phyloP scores from a whole-genome alignment of 2,797 vertebrate species.

The Poecile montanus region DNA sequence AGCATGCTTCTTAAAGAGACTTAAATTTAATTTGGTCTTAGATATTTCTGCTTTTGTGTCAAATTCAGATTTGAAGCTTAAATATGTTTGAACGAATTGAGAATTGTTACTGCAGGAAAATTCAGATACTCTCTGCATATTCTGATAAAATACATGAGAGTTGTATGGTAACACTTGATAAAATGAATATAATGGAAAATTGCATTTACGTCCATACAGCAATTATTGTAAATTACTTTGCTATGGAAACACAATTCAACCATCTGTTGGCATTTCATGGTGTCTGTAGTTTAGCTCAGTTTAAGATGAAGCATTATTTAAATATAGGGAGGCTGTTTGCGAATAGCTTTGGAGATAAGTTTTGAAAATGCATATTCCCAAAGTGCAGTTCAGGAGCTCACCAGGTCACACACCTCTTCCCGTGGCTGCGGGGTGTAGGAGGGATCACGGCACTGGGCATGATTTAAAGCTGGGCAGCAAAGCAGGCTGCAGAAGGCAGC shows the following conservation, averaged over 20 bases:
- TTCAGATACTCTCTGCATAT: constrained; percentile 65
- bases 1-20: neutral
- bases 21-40: constrained; percentile 5
- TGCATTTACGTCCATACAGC: constrained; percentile 78
- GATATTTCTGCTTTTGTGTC: constrained; percentile 33
- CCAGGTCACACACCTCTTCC: neutral
- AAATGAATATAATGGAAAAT: constrained; percentile 81
- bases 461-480: neutral
- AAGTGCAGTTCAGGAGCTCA: neutral
- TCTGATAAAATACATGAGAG: constrained; percentile 72
- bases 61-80: constrained; percentile 61
- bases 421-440: neutral
- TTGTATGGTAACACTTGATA: constrained; percentile 79
- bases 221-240: constrained; percentile 85
- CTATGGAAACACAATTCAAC: constrained; percentile 83
- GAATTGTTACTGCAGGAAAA: constrained; percentile 60
- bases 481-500: neutral
- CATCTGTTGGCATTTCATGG: constrained; percentile 81
- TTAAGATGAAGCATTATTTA: constrained; percentile 75
- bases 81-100: constrained; percentile 45
- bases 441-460: neutral
- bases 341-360: constrained; percentile 54
- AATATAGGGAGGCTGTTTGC: constrained; percentile 60
- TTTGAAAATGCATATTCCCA: neutral
- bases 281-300: constrained; percentile 72